Percentiles rank a stretch among this genome's conserved stretches.
These are phyloP conservation scores for Zaprionus gabonicus DNA, from an alignment of 1,140 invertebrate species.

Conservation along the genomic window DNA sequence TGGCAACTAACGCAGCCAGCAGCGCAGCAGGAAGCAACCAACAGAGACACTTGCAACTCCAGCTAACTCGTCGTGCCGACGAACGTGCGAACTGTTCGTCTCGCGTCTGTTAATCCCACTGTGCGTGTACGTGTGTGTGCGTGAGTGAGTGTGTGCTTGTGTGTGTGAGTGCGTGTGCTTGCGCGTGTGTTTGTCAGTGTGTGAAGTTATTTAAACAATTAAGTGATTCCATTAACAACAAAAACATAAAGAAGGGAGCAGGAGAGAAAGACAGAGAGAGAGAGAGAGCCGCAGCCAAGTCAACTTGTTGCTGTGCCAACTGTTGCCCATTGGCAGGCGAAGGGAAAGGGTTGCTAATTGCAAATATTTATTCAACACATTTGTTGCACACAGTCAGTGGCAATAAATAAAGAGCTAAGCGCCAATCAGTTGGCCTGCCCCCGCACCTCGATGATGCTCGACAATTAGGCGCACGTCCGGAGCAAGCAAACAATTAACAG, in stretches of 20 bases:
- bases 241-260: neutral
- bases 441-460: constrained; percentile 11
- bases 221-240: constrained; percentile 29
- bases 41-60: neutral
- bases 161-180: neutral
- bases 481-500: constrained; percentile 23
- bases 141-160: constrained; percentile 1
- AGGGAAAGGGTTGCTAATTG: constrained; percentile 26
- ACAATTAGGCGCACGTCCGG: constrained; percentile 41
- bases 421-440: constrained; percentile 15
- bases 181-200: neutral
- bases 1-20: constrained; percentile 48
- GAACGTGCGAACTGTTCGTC: constrained; percentile 37
- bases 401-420: constrained; percentile 65
- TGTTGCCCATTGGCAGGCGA: neutral
- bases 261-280: neutral
- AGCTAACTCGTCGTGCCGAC: constrained; percentile 8
- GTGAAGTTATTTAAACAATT: constrained; percentile 36
- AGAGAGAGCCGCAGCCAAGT: constrained; percentile 16
- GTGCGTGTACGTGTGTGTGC: neutral
- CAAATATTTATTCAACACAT: constrained; percentile 72
- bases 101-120: neutral
- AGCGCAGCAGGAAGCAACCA: constrained; percentile 52
- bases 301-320: constrained; percentile 65
- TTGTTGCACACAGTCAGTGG: constrained; percentile 42